Base-by-base conservation (phyloP, 1,140 invertebrate genomes). In the Trachymyrmex cornetzi region DNA sequence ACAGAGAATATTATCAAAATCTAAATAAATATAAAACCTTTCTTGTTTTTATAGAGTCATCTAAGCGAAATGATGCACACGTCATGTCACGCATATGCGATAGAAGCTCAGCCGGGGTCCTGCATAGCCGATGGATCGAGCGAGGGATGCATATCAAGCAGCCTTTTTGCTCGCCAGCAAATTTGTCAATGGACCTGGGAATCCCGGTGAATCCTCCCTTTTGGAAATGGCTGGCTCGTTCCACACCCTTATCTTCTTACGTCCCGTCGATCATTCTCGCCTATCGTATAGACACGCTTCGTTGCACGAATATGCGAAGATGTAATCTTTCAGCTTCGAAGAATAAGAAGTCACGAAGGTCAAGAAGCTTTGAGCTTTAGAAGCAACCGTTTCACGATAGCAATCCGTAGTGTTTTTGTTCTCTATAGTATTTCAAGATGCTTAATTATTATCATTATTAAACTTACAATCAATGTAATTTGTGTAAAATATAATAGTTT, bases 61-160 rank as follows among this genome's bases (percentile, higher is more conserved):
- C 27, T 12, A 30, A 48, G 38, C 66, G 69, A 75, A 24, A 61
- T 48, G 34, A 84, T 84, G 80, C 84, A 88, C 87, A 63, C 59
- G 88, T 75, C 77, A 77, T 48, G 85, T 89, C 88, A 89, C 77
- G 63, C 84, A 75, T 77, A 77, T 57, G 63, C 77, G 72, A n/a
- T 79, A 38, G 71, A 90, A 69, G 74, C 66, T 88, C 74, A 44
- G 64, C 30, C 59, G 59, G 34, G 34, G 57, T 53, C 48, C 59
- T 87, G 84, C 87, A 91, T 61, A 77, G 84, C 80, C 80, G 91
- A 92, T 92, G 88, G 91, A 88, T 81, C 80, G 75, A 86, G 44
- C 88, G 53, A 86, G 89, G 91, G 91, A 92, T 92, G 91, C 91
- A 92, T 92, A 92, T 82, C 91, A 92, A 92, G 82, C 80, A 91